Evolutionary conservation across 2,888 invertebrate species (phyloP).

Genomic region (Pollenia angustigena): DNA sequence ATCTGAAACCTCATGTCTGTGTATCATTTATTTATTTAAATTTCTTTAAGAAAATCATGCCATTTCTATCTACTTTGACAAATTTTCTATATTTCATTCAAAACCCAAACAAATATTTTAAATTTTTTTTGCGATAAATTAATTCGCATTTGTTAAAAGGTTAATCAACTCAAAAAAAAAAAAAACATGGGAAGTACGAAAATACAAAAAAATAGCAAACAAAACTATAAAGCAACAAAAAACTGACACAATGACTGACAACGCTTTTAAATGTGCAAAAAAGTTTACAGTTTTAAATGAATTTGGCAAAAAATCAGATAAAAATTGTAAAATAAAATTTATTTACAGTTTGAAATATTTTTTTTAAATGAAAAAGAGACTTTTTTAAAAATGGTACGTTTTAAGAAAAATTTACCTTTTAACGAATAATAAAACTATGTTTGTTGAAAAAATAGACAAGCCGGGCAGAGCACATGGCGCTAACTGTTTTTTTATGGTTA

Average conservation of each 20-base stretch:
- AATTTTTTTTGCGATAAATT: constrained; percentile 17
- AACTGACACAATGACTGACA: constrained; percentile 44
- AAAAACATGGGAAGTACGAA: constrained; percentile 36
- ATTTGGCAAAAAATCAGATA: neutral
- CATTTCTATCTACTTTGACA: constrained; percentile 19
- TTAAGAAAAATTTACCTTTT: too few relatives aligned
- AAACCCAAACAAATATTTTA: neutral
- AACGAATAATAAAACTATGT: too few relatives aligned
- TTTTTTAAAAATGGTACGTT: too few relatives aligned
- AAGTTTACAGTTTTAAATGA: neutral
- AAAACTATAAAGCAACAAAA: neutral
- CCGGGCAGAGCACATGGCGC: too few relatives aligned
- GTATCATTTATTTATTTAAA: neutral
- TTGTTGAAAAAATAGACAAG: too few relatives aligned
- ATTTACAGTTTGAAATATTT: neutral
- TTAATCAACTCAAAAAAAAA: constrained; percentile 41
- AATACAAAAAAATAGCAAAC: neutral
- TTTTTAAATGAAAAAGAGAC: too few relatives aligned
- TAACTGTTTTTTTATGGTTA: too few relatives aligned
- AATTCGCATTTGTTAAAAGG: constrained; percentile 32
- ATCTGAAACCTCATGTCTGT: neutral
- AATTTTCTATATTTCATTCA: constrained; percentile 16
- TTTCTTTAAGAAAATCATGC: constrained; percentile 22
- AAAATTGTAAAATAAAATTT: constrained; percentile 1
- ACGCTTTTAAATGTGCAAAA: neutral